These are phyloP conservation scores for Fregetta grallaria DNA, from an alignment of 2,113 vertebrate genomes.

Conservation along the genomic window DNA sequence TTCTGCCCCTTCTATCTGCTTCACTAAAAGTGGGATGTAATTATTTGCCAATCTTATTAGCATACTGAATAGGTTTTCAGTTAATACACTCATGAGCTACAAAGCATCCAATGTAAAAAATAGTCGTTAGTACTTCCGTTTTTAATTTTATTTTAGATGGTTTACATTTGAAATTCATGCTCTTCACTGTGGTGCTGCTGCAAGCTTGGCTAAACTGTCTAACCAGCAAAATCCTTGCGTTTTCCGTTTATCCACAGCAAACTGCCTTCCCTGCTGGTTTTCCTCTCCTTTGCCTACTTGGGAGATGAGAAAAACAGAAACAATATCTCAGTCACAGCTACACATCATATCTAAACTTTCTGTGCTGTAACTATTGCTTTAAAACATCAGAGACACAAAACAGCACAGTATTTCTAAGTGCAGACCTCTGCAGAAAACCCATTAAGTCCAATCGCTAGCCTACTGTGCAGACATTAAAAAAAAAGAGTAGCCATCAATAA, in stretches of 20 bases:
- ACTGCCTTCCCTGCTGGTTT: neutral
- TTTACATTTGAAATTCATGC: neutral
- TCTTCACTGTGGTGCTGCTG: neutral
- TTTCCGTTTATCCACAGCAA: neutral
- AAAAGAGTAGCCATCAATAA: constrained; percentile 11
- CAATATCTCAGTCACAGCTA: neutral
- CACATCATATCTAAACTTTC: neutral
- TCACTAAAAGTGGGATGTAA: neutral
- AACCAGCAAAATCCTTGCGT: neutral
- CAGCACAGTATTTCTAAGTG: neutral
- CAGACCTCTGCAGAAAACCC: neutral
- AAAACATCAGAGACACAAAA: neutral
- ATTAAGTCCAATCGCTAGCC: neutral
- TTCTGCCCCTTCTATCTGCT: neutral
- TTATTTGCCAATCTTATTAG: neutral
- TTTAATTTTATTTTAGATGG: neutral
- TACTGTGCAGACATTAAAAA: neutral
- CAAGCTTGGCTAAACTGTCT: neutral
- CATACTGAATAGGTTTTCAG: neutral
- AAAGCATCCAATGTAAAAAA: neutral
- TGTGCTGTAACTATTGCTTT: neutral
- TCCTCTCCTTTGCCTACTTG: neutral
- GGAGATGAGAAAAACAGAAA: neutral
- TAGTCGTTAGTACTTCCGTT: rapidly evolving
- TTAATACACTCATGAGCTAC: neutral